Evolutionary conservation across 1,140 invertebrate genomes (phyloP), one percentile per base, ranked within the genome.

Genomic region (Tetraneura akinire): DNA sequence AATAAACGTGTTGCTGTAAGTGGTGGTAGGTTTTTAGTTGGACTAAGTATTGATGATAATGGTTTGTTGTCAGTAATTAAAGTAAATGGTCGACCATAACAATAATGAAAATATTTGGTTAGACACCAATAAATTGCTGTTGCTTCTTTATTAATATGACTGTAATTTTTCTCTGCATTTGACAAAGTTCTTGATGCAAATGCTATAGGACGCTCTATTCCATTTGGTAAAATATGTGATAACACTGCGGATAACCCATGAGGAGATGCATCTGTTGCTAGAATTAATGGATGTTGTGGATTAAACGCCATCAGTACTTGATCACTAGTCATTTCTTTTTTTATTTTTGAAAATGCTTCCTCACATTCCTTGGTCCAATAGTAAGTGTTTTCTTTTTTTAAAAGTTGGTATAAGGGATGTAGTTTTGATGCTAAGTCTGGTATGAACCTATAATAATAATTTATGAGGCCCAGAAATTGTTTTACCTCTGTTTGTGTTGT

Each of bases 21-120:
- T 21, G 3, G 32, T 37, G 8, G n/a, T n/a, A n/a, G n/a, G n/a
- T n/a, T n/a, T n/a, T n/a, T n/a, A n/a, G n/a, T n/a, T n/a, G n/a
- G 70, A 21, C 83, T 81, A 82, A 89, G 88, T 80, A 89, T 85
- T n/a, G 81, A 55, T 0, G 86, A 57, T n/a, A 90, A 81, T 14
- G 88, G 87, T 68, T 86, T 83, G 81, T 88, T 86, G 81, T 89
- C 88, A 5, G 87, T 87, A n/a, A 83, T 80, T 21, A 88, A 83
- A 16, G 81, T 80, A 81, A 87, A 87, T 80, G 84, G 81, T 80
- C 83, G 82, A 64, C 86, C 89, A 83, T 84, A 87, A 8, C 89
- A 66, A 80, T 87, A 89, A 21, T 85, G 70, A 42, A 86, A 85
- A 81, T 88, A 89, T 80, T 86, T 87, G 76, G 86, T 85, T 11